Percentiles rank a stretch among this genome's conserved stretches.
Conservation (phyloP, 2,113 vertebrate species). For the Etheostoma spectabile region DNA sequence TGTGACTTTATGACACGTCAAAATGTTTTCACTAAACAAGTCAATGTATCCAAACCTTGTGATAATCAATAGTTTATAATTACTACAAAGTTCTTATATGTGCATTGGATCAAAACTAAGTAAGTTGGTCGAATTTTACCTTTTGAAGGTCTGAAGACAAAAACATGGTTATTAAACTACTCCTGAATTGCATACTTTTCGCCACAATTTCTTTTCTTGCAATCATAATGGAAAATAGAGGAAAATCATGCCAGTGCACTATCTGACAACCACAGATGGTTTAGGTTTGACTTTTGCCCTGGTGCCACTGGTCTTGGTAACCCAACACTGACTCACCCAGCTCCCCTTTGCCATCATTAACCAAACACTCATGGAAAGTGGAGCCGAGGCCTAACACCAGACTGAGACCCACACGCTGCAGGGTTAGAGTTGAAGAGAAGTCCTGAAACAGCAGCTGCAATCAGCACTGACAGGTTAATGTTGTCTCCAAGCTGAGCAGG, state of each 20-base stretch:
- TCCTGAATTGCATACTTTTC: neutral
- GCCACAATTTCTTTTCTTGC: neutral
- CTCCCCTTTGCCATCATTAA: conserved; percentile 31
- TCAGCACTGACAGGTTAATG: conserved; percentile 27
- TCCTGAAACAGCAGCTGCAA: conserved; percentile 33
- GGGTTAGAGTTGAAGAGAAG: neutral
- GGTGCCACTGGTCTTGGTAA: conserved; percentile 40
- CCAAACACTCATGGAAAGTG: conserved; percentile 23
- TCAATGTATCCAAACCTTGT: neutral
- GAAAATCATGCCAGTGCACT: neutral
- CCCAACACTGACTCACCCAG: conserved; percentile 23
- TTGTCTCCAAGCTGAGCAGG: neutral
- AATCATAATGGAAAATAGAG: neutral
- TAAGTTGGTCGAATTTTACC: neutral
- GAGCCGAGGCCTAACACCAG: conserved; percentile 9
- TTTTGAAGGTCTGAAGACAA: neutral
- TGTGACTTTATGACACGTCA: neutral
- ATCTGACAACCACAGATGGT: conserved; percentile 16
- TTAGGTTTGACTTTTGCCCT: neutral
- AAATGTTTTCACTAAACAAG: neutral
- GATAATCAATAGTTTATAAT: neutral
- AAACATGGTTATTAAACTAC: neutral
- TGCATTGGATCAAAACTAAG: neutral
- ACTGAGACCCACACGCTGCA: neutral
- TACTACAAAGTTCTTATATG: neutral